Evolutionary conservation across 1,140 invertebrate genomes (phyloP).

Genomic region (Papilio polytes): DNA sequence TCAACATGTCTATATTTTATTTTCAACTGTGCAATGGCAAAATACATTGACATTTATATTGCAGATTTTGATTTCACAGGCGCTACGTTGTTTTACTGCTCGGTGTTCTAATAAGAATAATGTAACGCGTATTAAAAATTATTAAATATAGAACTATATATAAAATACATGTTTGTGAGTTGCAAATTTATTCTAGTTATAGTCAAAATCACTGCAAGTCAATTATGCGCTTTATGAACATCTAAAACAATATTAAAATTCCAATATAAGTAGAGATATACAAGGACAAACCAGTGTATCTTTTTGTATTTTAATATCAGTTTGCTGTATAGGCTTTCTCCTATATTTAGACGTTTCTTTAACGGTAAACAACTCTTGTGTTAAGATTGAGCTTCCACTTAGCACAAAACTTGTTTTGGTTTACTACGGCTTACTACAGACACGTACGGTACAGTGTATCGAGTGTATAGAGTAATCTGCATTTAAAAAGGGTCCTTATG

Average conservation of each 20-base stretch:
- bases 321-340: conserved; percentile 41
- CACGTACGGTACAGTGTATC: conserved; percentile 47
- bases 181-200: too few species aligned
- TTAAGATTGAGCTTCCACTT: conserved; percentile 66
- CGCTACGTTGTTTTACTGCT: background rate
- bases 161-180: too few species aligned
- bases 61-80: conserved; percentile 25
- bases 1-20: too few species aligned
- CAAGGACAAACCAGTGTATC: background rate
- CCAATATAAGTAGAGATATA: background rate
- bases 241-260: too few species aligned
- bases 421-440: conserved; percentile 79
- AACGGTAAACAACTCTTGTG: conserved; percentile 73
- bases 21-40: too few species aligned
- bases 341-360: conserved; percentile 59
- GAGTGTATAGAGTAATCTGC: background rate
- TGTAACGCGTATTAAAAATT: too few species aligned
- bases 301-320: conserved; percentile 21
- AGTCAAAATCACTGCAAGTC: too few species aligned
- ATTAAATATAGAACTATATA: too few species aligned
- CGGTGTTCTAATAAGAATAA: background rate
- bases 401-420: conserved; percentile 70
- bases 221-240: too few species aligned
- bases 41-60: too few species aligned
- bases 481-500: conserved; percentile 43